Base-by-base conservation (phyloP, 2,113 vertebrate species). In the Catagonus wagneri region DNA sequence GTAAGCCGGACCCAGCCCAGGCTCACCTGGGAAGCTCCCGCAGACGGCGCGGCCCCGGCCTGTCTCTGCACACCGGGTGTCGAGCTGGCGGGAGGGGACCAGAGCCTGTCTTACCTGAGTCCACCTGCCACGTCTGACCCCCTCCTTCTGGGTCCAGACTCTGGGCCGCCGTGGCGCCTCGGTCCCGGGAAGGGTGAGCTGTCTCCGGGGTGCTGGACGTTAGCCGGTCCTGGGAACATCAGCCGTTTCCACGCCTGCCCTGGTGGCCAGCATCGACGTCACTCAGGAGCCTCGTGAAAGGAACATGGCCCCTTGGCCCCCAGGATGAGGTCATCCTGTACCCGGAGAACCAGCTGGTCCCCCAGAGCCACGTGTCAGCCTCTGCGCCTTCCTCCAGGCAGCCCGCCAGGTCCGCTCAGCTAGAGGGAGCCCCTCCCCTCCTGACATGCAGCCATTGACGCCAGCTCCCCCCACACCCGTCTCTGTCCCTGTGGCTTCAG, bases 21-120 rank as follows among this genome's bases (percentile, higher is more conserved):
- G 44, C 56, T 56, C 15, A 2, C 27, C 12, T 0, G 3, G 25
- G 74, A 7, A 6, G 0, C 6, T 60, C 54, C 78, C 61, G 15
- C 8, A 6, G 12, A 4, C 4, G 50, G 0, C 22, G 19, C 0
- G 0, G 66, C 7, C n/a, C 56, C n/a, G n/a, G n/a, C n/a, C n/a
- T n/a, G n/a, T n/a, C 16, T n/a, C 78, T 0, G 2, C 61, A 78
- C 0, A 3, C 63, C 0, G 7, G 23, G 87, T 3, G 17, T 56
- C 2, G 71, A 11, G 50, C 66, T 8, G 29, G 36, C 1, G 13
- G 25, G 76, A 54, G 25, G 17, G 2, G 6, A 10, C 50, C 0
- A 1, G n/a, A 20, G 56, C 25, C 29, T 9, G 2, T 52, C 66
- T 19, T 23, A 4, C n/a, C 1, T 8, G 39, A 23, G 3, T 8